Evolutionary conservation across 2,888 invertebrate genomes (phyloP).

Genomic region (Himalopsyche anomala): DNA sequence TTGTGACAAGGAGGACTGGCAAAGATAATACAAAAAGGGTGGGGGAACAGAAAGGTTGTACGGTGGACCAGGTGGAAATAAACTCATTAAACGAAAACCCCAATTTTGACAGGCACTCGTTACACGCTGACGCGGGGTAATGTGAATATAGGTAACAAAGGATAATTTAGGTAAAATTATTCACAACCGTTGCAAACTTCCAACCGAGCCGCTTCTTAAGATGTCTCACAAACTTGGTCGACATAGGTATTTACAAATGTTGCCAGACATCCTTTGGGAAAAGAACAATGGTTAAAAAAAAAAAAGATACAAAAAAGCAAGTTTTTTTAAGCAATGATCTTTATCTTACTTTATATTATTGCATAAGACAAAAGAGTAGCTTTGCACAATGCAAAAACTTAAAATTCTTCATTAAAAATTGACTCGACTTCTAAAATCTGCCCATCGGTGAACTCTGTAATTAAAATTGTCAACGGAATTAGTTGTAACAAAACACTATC

Average conservation of each 20-base stretch:
- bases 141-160: conserved; percentile 53
- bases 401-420: too few relatives aligned
- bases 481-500: too few relatives aligned
- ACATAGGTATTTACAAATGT: conserved; percentile 1
- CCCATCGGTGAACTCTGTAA: too few relatives aligned
- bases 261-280: neutral
- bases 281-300: neutral
- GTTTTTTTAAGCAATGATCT: too few relatives aligned
- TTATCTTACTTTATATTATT: too few relatives aligned
- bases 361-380: too few relatives aligned
- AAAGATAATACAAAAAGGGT: neutral
- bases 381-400: too few relatives aligned
- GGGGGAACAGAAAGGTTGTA: neutral
- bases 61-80: conserved; percentile 52
- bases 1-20: neutral
- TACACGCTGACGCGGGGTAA: conserved; percentile 50
- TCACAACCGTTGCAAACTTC: conserved; percentile 50
- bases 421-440: too few relatives aligned
- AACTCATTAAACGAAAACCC: conserved; percentile 59
- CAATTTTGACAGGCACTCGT: conserved; percentile 56
- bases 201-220: conserved; percentile 33
- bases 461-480: too few relatives aligned
- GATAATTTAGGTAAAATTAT: conserved; percentile 57
- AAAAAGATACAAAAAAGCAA: too few relatives aligned
- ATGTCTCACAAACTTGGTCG: conserved; percentile 20